phyloP scores from a whole-genome alignment of 2,797 vertebrate genomes.

The Cichlasoma orientale region DNA sequence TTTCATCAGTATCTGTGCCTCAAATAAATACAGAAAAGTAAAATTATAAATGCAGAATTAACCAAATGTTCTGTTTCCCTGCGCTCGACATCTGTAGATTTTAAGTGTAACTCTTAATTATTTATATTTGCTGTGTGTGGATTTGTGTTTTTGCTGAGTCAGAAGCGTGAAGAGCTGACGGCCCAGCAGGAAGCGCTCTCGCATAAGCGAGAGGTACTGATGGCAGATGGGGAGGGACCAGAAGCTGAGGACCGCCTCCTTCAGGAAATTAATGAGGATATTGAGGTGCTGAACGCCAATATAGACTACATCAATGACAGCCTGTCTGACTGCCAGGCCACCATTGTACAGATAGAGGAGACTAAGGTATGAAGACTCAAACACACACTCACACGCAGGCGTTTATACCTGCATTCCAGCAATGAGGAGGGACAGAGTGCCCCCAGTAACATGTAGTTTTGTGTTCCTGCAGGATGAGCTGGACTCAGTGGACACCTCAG shows the following conservation, averaged over 20 bases:
- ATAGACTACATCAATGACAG: constrained; percentile 98
- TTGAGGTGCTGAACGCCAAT: constrained; percentile 94
- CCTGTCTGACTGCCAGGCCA: constrained; percentile 96
- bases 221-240: constrained; percentile 79
- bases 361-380: constrained; percentile 84
- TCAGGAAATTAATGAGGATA: constrained; percentile 93
- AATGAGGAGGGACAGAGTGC: not conserved
- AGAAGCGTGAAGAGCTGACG: constrained; percentile 97
- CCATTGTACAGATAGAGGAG: constrained; percentile 97
- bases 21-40: not conserved
- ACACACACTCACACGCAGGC: not conserved
- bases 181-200: constrained; percentile 90
- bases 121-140: not conserved
- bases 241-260: constrained; percentile 89
- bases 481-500: constrained; percentile 95
- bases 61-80: too few species aligned
- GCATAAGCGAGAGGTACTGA: constrained; percentile 85
- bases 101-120: not conserved
- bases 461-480: constrained; percentile 88
- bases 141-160: constrained; percentile 42
- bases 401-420: not conserved
- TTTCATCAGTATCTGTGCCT: not conserved
- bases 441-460: not conserved
- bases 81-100: not conserved
- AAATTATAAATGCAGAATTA: not conserved